phyloP scores from a whole-genome alignment of 2,797 vertebrate species.

The Nannoperca australis region DNA sequence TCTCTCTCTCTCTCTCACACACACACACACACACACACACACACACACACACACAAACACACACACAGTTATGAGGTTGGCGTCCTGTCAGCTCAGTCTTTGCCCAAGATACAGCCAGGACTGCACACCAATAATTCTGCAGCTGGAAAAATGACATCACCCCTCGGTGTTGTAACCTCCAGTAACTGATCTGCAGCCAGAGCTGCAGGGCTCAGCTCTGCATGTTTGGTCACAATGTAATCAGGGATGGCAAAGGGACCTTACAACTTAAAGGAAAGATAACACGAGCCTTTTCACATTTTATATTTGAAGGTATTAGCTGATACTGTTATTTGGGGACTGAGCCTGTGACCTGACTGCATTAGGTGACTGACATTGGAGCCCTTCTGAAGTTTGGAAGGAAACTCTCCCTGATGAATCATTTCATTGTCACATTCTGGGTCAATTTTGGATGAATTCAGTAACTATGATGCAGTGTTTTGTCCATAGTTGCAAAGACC shows the following conservation, averaged over 20 bases:
- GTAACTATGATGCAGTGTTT: neutral
- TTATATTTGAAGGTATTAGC: slow-evolving; percentile 3
- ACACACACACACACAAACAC: neutral
- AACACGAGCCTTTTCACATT: neutral
- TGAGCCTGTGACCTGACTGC: neutral
- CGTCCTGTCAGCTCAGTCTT: slow-evolving; percentile 28
- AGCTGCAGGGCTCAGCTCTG: slow-evolving; percentile 32
- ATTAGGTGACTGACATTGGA: neutral
- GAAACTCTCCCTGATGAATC: neutral
- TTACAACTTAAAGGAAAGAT: slow-evolving; percentile 10
- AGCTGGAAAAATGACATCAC: slow-evolving; percentile 70
- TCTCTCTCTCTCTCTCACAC: neutral
- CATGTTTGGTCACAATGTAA: slow-evolving; percentile 22
- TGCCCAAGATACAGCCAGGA: slow-evolving; percentile 27
- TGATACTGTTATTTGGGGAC: neutral
- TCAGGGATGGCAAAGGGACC: slow-evolving; percentile 45
- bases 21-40: slow-evolving; percentile 5
- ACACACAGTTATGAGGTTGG: slow-evolving; percentile 53
- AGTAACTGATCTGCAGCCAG: slow-evolving; percentile 52
- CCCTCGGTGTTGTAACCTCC: slow-evolving; percentile 25
- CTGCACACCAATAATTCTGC: slow-evolving; percentile 39
- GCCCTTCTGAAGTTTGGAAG: neutral
- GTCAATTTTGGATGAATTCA: neutral
- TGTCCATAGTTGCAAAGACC: neutral
- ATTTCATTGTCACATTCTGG: neutral